Base-by-base conservation (phyloP, 2,797 vertebrate genomes). In the Sebastes trivittatus region DNA sequence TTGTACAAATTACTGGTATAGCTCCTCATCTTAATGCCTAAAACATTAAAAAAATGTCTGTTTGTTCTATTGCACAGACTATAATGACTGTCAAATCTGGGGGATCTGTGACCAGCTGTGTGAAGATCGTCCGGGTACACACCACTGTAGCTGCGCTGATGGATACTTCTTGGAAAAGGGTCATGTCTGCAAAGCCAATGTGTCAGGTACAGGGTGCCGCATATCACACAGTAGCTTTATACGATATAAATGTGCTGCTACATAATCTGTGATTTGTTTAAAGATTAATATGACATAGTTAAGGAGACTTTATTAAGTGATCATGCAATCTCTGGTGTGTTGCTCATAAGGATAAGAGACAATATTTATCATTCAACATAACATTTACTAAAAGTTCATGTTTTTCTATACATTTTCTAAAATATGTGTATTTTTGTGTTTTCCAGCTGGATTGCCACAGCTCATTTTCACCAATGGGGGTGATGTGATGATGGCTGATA, bases 71-170 rank as follows among this genome's bases (percentile, higher is more conserved):
- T 83, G 16, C 22, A 22, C 69, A 96, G 95, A 96, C 72, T 96
- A 93, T 29, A 67, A 96, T 78, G 95, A 96, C 88, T 96, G 95
- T 88, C 85, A 94, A 60, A 95, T 96, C 56, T 96, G 95, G 95
- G 95, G 95, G 25, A 93, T 96, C 75, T 96, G 95, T 89, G 95
- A 96, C 87, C 95, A 96, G 75, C 74, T 95, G 49, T 96, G 95
- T 88, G 95, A 96, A 72, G 93, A 96, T 79, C 93, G 94, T 20
- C 90, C 93, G 11, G 94, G 94, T 20, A 94, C 93, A 5, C 95
- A 96, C 81, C 94, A 81, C 49, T 96, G 95, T 38, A 94, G 93
- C 86, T 96, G 95, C 75, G 91, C 89, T 55, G 49, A 93, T 58
- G 95, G 95, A 8, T 96, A 95, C 75, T 85, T 95, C 83, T 72